Evolutionary conservation across 1,140 invertebrate genomes (phyloP).

Genomic region (Drosophila parabipectinata): DNA sequence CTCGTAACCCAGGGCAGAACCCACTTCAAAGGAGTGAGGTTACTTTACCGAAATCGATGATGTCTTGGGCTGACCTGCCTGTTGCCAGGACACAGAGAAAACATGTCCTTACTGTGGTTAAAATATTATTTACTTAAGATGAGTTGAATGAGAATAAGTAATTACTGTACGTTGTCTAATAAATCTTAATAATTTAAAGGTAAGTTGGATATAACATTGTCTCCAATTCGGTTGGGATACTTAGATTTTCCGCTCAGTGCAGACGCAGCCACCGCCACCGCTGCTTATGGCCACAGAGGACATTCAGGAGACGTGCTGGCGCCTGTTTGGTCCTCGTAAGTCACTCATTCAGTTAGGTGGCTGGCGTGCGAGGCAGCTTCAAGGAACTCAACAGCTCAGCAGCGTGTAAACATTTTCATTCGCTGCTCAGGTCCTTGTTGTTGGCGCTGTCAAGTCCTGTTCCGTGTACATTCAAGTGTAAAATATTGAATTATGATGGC

Average conservation of each 20-base stretch:
- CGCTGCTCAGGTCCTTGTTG: conserved; percentile 35
- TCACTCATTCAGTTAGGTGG: conserved; percentile 38
- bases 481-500: conserved; percentile 83
- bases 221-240: no score
- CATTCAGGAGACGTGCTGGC: conserved; percentile 61
- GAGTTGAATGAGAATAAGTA: not conserved
- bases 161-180: no score
- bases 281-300: conserved; percentile 55
- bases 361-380: conserved; percentile 38
- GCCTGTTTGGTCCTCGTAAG: conserved; percentile 20
- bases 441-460: conserved; percentile 71
- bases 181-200: no score
- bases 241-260: not conserved
- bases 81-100: conserved; percentile 23
- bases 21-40: not conserved
- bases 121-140: not conserved
- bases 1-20: conserved; percentile 6
- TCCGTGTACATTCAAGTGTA: conserved; percentile 77
- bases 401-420: conserved; percentile 80
- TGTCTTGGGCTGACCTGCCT: not conserved
- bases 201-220: no score
- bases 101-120: no score
- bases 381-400: conserved; percentile 47
- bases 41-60: no score
- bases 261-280: not conserved